Conservation (phyloP, 1,140 invertebrate species). For the Drosophila burlai region DNA sequence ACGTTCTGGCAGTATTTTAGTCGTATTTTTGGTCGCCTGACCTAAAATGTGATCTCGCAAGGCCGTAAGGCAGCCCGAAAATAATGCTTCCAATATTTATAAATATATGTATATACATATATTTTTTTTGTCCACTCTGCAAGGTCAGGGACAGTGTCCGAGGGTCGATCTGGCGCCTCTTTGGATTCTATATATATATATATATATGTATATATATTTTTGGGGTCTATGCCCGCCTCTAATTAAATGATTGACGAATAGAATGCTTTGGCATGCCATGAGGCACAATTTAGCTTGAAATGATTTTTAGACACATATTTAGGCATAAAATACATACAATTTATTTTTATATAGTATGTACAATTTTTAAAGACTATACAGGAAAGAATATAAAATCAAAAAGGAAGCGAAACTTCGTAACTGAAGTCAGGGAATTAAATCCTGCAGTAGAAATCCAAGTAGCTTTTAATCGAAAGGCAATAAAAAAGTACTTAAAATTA, state of each 20-base stretch:
- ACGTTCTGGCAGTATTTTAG: slow-evolving; percentile 15
- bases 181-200: not conserved
- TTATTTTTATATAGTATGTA: not conserved
- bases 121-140: slow-evolving; percentile 9
- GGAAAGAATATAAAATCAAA: not conserved
- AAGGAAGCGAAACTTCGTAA: too few species aligned
- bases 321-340: not conserved
- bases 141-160: slow-evolving; percentile 30
- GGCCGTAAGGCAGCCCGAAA: not conserved
- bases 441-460: not conserved
- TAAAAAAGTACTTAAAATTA: too few species aligned
- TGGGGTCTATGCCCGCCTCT: slow-evolving; percentile 8
- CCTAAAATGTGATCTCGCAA: slow-evolving; percentile 31
- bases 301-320: not conserved
- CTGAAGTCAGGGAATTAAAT: not conserved
- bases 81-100: not conserved
- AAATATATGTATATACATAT: too few species aligned
- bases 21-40: slow-evolving; percentile 21
- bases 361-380: not conserved
- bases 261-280: not conserved
- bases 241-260: slow-evolving; percentile 33
- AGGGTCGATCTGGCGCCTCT: slow-evolving; percentile 10
- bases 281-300: not conserved
- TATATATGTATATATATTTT: not conserved
- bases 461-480: too few species aligned